Conservation (phyloP, 2,888 invertebrate genomes). For the Mythimna lalbum region DNA sequence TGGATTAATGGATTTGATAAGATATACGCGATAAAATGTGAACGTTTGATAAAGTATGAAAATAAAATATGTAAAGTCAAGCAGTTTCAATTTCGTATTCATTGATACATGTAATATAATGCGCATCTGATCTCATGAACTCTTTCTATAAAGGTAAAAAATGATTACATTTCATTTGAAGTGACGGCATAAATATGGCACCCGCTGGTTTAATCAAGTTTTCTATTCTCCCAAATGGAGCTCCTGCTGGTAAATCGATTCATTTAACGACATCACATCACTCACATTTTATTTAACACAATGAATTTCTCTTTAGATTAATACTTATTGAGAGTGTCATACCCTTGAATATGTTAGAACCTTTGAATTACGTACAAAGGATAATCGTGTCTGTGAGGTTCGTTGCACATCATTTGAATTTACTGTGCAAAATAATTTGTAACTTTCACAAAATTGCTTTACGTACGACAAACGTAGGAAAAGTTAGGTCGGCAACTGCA, state of each 20-base stretch:
- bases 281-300: constrained; percentile 69
- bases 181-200: constrained; percentile 71
- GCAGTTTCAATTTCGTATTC: constrained; percentile 37
- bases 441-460: constrained; percentile 6
- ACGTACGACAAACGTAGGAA: constrained; percentile 6
- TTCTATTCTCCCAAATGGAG: constrained; percentile 76
- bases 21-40: constrained; percentile 11
- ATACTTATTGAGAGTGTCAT: constrained; percentile 27
- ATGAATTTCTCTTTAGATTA: constrained; percentile 41
- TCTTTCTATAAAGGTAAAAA: constrained; percentile 51
- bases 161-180: constrained; percentile 67
- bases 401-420: constrained; percentile 25
- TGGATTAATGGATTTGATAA: constrained; percentile 62
- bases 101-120: constrained; percentile 15
- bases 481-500: constrained; percentile 12
- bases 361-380: constrained; percentile 15
- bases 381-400: constrained; percentile 18
- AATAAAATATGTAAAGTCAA: constrained; percentile 2
- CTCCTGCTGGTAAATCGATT: constrained; percentile 80
- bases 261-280: constrained; percentile 71
- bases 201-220: constrained; percentile 78
- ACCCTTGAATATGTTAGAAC: constrained; percentile 10
- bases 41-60: constrained; percentile 56
- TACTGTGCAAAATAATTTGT: constrained; percentile 15
- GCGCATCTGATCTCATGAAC: constrained; percentile 31